phyloP scores from a whole-genome alignment of 2,113 vertebrate species.

The Phylloscopus trochiloides region DNA sequence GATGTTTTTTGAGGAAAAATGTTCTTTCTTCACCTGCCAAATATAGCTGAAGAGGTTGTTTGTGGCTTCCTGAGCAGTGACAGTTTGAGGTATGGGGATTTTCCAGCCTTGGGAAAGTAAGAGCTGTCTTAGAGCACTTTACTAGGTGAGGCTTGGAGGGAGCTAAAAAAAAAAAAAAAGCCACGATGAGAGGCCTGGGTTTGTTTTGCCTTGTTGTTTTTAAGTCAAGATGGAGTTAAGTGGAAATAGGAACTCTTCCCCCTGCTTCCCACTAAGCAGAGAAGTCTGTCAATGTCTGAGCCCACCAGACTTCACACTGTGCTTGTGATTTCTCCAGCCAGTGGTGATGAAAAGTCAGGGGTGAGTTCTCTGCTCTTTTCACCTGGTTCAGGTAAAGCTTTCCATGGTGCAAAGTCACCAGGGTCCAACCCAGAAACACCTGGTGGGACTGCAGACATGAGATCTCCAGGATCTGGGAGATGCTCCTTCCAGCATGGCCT shows the following conservation, averaged over 20 bases:
- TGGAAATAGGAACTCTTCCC: neutral
- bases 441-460: neutral
- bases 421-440: neutral
- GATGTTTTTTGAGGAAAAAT: neutral
- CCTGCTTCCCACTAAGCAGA: neutral
- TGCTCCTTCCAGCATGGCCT: neutral
- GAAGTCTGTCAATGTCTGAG: neutral
- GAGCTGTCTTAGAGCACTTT: neutral
- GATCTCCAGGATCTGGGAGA: neutral
- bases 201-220: neutral
- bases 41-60: neutral
- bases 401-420: neutral
- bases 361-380: neutral
- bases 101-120: neutral
- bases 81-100: neutral
- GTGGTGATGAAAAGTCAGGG: neutral
- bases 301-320: neutral
- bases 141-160: neutral
- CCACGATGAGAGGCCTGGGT: accelerated
- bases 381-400: neutral
- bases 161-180: neutral
- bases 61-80: neutral
- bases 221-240: neutral
- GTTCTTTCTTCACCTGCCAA: neutral
- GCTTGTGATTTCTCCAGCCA: neutral